Evolutionary conservation across 2,888 invertebrate genomes (phyloP), one percentile per base, ranked within the genome.

Genomic region (Lithophane socia): DNA sequence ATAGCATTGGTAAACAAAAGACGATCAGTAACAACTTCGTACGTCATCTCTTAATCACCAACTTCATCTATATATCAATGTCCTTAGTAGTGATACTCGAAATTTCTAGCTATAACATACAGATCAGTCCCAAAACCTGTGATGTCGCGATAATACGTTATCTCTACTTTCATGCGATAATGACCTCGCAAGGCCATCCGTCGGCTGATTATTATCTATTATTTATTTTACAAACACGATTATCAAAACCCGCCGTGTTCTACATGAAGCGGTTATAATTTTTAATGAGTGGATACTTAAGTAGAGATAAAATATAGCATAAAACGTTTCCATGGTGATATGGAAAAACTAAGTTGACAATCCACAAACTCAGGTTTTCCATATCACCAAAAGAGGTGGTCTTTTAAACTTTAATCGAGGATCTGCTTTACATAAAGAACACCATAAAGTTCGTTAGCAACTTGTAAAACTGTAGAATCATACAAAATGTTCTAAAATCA

Each of bases 111-210:
- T 29, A 13, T 42, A 77, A 82, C 49, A 77, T 37, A 37, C 47
- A 80, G 83, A 84, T 84, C 78, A 79, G 73, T 79, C 44, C 66
- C 4, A 73, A 79, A 82, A 78, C 74, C 70, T 73, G 60, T 73
- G 65, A 72, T 75, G 75, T 78, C 70, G 65, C 71, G 78, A 86
- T 87, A 83, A 79, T 16, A 29, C 37, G 52, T 85, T 88, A 88
- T 88, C 86, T 86, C 58, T 18, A 81, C 71, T 84, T 87, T 78
- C 77, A 75, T 76, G 78, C 81, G 86, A 82, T 88, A 90, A 86
- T 89, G 89, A 90, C 90, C 90, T 89, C 86, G 71, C 90, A 90
- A 90, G 90, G 90, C 85, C 89, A 89, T 75, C 71, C 69, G 86
- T 74, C 87, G 72, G 69, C 86, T 81, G 79, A 87, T 83, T 75